Percentiles rank a stretch among this genome's conserved stretches.
Evolutionary conservation across 2,113 vertebrate species (phyloP).

Genomic region (Poecile atricapillus): DNA sequence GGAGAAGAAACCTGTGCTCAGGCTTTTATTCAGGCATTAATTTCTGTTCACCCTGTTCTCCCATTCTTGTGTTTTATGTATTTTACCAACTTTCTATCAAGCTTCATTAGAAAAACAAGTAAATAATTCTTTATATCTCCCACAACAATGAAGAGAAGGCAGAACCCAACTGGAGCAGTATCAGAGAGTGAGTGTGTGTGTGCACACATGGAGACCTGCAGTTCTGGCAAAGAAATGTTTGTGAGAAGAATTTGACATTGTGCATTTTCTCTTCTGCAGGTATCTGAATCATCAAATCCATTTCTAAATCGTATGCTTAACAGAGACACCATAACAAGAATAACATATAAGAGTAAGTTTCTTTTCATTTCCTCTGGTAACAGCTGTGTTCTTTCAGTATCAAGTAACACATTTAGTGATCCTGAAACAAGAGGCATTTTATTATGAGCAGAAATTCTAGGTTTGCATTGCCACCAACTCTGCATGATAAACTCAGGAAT

Average conservation of each 20-base stretch:
- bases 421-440: neutral
- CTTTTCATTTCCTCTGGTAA: neutral
- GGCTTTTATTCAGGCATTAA: neutral
- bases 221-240: neutral
- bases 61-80: neutral
- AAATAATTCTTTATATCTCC: neutral
- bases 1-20: neutral
- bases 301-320: slow-evolving; percentile 99
- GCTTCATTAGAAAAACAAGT: neutral
- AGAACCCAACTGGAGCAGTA: neutral
- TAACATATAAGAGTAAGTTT: slow-evolving; percentile 99
- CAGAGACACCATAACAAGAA: slow-evolving; percentile 99
- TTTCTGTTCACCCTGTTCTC: neutral
- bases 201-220: neutral
- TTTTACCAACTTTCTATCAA: neutral
- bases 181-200: neutral
- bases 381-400: neutral
- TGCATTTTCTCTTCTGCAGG: slow-evolving; percentile 71
- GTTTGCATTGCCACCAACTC: neutral
- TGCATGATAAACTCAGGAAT: neutral
- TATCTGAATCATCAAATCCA: slow-evolving; percentile 94
- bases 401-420: neutral
- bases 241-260: neutral
- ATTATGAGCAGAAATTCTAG: neutral
- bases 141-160: neutral